phyloP scores from a whole-genome alignment of 2,113 vertebrate genomes.

The Arothron firmamentum region DNA sequence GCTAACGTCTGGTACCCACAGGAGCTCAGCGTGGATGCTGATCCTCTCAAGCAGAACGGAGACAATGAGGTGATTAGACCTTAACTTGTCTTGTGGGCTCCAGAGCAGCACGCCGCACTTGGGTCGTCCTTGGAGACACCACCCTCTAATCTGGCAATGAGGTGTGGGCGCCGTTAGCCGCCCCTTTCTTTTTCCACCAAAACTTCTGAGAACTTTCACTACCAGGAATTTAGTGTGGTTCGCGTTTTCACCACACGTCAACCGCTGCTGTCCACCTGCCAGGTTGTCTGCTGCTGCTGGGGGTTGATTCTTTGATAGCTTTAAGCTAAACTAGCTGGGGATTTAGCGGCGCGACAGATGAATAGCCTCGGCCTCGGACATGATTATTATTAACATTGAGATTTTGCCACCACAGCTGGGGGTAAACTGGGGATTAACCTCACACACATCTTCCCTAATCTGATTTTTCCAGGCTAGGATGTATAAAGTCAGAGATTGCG shows the following conservation, averaged over 20 bases:
- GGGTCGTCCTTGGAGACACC: slow-evolving; percentile 27
- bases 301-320: no score
- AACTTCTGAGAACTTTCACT: no score
- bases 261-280: no score
- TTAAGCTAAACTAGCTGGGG: no score
- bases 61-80: slow-evolving; percentile 65
- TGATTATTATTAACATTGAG: no score
- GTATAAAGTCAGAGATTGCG: slow-evolving; percentile 21
- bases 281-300: no score
- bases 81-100: slow-evolving; percentile 53
- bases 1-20: slow-evolving; percentile 44
- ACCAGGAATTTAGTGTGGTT: no score
- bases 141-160: slow-evolving; percentile 23
- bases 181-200: no score
- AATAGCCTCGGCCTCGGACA: no score
- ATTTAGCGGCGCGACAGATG: no score
- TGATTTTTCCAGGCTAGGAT: neutral
- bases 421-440: slow-evolving; percentile 13
- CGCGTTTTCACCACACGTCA: no score
- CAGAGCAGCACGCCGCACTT: slow-evolving; percentile 38
- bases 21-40: slow-evolving; percentile 54
- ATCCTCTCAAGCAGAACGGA: slow-evolving; percentile 67
- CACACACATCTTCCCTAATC: neutral
- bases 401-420: neutral
- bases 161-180: neutral